A percentile compares a stretch with the other conserved stretches of the same genome.
Evolutionary conservation across 1,140 invertebrate genomes (phyloP).

Genomic region (Conus ventricosus): DNA sequence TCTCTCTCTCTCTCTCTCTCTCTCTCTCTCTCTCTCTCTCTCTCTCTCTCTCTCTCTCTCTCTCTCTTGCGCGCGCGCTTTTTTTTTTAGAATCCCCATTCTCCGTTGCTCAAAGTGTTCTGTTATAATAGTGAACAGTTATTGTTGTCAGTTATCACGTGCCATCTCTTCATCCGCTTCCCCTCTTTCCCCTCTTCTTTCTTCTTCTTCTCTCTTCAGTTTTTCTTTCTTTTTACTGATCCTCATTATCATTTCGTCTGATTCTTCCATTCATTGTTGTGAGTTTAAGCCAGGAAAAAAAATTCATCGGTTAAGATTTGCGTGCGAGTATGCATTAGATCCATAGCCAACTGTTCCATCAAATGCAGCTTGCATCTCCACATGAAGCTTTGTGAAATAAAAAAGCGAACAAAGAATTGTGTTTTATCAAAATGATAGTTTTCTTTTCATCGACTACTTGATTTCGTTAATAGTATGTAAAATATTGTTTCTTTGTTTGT

Average conservation of each 20-base stretch:
- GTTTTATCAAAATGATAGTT: not conserved
- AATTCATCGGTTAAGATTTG: no score
- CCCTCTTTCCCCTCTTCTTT: not conserved
- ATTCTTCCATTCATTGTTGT: not conserved
- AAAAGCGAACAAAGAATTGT: not conserved
- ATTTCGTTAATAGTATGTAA: no score
- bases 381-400: no score
- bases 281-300: no score
- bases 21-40: slow-evolving; percentile 1
- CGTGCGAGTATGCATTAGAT: no score
- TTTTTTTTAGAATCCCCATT: no score
- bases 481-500: no score
- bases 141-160: not conserved
- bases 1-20: slow-evolving; percentile 10
- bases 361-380: no score
- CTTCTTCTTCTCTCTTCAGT: not conserved
- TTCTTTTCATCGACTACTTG: no score
- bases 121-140: not conserved
- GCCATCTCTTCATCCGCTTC: not conserved
- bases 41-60: slow-evolving; percentile 8
- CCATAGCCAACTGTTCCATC: no score
- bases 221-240: not conserved
- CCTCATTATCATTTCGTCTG: not conserved
- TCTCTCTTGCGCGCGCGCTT: not conserved
- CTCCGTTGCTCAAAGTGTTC: not conserved